Evolutionary conservation across 2,888 invertebrate genomes (phyloP).

Genomic region (Megamerina dolium): DNA sequence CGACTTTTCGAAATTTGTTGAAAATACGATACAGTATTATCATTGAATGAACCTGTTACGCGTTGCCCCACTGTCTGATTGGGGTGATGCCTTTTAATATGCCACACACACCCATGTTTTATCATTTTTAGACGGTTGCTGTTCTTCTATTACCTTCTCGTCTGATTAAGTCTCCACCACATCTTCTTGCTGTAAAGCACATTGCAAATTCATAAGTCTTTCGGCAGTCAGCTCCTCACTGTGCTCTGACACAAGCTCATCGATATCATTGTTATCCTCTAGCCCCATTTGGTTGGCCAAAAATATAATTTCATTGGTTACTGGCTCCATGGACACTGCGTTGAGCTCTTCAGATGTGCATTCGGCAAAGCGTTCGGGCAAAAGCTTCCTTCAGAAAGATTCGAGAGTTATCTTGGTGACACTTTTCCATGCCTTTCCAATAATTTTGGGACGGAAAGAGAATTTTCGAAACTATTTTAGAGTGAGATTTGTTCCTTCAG

Average conservation of each 20-base stretch:
- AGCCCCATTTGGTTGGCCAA: background rate
- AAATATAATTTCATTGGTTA: conserved; percentile 1
- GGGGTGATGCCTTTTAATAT: no score
- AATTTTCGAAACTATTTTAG: background rate
- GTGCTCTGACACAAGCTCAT: background rate
- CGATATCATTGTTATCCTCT: background rate
- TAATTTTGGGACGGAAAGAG: background rate
- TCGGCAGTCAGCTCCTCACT: background rate
- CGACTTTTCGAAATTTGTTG: no score
- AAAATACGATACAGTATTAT: no score
- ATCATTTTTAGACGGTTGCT: background rate
- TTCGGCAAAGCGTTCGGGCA: conserved; percentile 1
- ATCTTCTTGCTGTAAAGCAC: no score
- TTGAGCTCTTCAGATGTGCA: conserved; percentile 1
- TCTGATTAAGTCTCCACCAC: no score
- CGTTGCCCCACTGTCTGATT: no score
- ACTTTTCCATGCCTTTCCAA: no score
- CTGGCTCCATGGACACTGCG: conserved; percentile 1
- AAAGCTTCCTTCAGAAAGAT: no score
- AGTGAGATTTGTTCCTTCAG: background rate
- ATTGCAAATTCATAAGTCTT: background rate
- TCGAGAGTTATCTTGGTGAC: no score
- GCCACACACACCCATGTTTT: background rate
- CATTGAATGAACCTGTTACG: no score
- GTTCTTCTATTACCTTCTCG: background rate